phyloP scores from a whole-genome alignment of 2,113 vertebrate species.

The Dermatemys mawii region DNA sequence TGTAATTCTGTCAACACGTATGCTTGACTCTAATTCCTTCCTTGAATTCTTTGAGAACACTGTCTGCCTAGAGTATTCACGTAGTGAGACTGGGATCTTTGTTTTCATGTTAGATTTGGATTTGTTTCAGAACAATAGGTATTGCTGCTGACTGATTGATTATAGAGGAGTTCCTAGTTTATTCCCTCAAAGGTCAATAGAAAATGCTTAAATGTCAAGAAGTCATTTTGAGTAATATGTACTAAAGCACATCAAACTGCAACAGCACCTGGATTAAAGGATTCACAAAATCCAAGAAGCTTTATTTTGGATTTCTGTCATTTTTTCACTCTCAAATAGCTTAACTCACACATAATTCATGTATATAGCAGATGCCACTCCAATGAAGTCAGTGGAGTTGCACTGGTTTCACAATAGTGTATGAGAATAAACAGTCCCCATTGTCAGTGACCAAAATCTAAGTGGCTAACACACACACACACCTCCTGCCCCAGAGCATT shows the following conservation, averaged over 20 bases:
- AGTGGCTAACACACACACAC: neutral
- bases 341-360: neutral
- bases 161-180: neutral
- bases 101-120: neutral
- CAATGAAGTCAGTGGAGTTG: neutral
- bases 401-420: neutral
- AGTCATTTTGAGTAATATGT: neutral
- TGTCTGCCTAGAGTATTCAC: neutral
- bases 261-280: neutral
- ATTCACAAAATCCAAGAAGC: neutral
- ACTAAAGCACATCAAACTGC: neutral
- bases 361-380: neutral
- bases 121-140: neutral
- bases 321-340: neutral
- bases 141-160: neutral
- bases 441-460: neutral
- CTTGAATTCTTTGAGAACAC: neutral
- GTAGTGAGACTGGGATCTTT: neutral
- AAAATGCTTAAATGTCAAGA: slow-evolving; percentile 17
- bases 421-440: neutral
- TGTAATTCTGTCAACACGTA: neutral
- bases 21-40: neutral
- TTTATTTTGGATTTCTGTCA: neutral
- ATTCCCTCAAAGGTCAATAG: neutral
- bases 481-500: neutral